These are phyloP conservation scores for Cheilosia grossa DNA, from an alignment of 2,888 invertebrate species.

Conservation along the genomic window DNA sequence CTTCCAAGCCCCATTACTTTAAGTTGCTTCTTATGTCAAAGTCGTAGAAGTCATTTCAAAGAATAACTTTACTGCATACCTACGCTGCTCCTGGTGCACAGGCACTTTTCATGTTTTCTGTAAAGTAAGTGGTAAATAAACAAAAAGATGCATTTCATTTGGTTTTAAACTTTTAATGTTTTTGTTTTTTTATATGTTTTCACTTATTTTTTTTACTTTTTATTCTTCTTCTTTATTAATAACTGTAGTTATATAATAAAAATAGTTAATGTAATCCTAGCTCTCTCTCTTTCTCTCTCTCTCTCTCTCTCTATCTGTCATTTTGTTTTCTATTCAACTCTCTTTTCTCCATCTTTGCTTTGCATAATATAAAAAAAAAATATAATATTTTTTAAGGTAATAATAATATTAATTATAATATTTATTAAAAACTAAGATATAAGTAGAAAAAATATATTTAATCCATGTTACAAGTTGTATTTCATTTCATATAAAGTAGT, in stretches of 20 bases:
- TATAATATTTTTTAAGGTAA: slow-evolving; percentile 32
- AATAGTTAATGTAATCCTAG: slow-evolving; percentile 41
- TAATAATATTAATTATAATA: slow-evolving; percentile 28
- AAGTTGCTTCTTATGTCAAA: no score
- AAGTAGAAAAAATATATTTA: slow-evolving; percentile 60
- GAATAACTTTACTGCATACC: no score
- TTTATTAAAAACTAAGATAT: slow-evolving; percentile 41
- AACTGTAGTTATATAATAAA: slow-evolving; percentile 46
- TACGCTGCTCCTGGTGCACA: no score
- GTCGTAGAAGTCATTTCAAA: no score
- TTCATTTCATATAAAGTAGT: slow-evolving; percentile 12
- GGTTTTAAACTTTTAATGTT: slow-evolving; percentile 46
- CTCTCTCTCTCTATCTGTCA: slow-evolving; percentile 22
- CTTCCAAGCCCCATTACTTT: no score
- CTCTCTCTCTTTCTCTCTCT: slow-evolving; percentile 12
- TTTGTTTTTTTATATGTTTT: slow-evolving; percentile 48
- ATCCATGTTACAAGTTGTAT: slow-evolving; percentile 38
- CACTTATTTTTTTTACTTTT: slow-evolving; percentile 6
- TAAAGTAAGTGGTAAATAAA: not conserved
- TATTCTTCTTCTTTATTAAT: slow-evolving; percentile 23
- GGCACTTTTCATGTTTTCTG: no score
- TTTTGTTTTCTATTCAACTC: slow-evolving; percentile 31
- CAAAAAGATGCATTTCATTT: slow-evolving; percentile 12
- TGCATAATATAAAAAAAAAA: slow-evolving; percentile 41
- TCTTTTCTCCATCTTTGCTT: slow-evolving; percentile 35